A percentile compares a stretch with the other conserved stretches of the same genome.
Evolutionary conservation across 92 coral and sea anemone genomes (phyloP).

Genomic region (Palythoa grandiflora): DNA sequence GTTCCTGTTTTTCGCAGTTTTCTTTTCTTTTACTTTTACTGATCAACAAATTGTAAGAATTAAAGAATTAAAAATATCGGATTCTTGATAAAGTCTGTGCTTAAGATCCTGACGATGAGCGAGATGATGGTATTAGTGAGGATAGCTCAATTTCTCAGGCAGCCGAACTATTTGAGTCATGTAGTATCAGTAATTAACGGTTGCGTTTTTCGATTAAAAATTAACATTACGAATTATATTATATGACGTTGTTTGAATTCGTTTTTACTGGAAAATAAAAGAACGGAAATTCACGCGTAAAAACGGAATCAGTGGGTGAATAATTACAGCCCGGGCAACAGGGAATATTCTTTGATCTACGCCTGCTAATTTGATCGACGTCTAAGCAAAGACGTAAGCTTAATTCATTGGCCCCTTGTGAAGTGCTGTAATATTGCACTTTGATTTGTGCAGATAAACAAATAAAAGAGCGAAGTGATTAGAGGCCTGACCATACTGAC

Average conservation of each 20-base stretch:
- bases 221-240: background rate
- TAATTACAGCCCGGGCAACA: background rate
- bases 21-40: too few relatives aligned
- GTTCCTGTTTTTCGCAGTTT: too few relatives aligned
- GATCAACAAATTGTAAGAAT: background rate
- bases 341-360: background rate
- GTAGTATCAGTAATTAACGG: background rate
- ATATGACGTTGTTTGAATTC: background rate
- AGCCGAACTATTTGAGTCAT: background rate
- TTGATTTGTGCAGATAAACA: background rate
- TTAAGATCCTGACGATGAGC: background rate
- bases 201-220: too few relatives aligned
- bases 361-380: background rate
- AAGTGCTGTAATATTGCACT: background rate
- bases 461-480: background rate
- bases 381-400: background rate
- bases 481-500: background rate
- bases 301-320: background rate
- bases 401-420: background rate
- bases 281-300: background rate
- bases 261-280: background rate
- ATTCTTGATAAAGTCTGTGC: background rate
- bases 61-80: background rate
- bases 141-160: background rate
- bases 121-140: background rate